These are phyloP conservation scores for Fukomys damarensis DNA, from an alignment of 2,113 vertebrate genomes.

Conservation along the genomic window DNA sequence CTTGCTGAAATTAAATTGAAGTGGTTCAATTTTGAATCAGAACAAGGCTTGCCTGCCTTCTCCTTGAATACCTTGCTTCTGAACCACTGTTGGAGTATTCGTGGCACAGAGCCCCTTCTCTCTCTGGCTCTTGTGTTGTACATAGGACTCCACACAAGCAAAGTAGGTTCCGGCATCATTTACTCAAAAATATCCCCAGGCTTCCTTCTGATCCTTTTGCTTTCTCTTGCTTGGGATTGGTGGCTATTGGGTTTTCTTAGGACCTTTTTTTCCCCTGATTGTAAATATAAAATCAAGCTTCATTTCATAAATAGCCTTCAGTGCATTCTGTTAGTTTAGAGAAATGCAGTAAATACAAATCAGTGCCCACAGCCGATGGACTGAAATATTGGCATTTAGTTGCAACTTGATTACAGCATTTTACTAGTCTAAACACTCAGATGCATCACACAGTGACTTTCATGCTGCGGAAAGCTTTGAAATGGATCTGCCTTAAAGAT, in stretches of 20 bases:
- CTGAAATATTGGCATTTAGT: slow-evolving; percentile 82
- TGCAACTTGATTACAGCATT: slow-evolving; percentile 70
- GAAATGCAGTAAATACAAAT: slow-evolving; percentile 75
- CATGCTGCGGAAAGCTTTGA: slow-evolving; percentile 73
- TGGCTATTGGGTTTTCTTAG: slow-evolving; percentile 51
- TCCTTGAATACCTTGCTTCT: slow-evolving; percentile 39
- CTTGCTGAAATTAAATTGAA: slow-evolving; percentile 36
- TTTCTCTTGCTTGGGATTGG: slow-evolving; percentile 62
- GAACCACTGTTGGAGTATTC: slow-evolving; percentile 7
- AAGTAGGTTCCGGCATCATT: slow-evolving; percentile 10
- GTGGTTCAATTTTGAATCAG: slow-evolving; percentile 37
- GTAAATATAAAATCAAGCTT: slow-evolving; percentile 76
- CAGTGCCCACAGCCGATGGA: slow-evolving; percentile 73
- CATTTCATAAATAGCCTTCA: slow-evolving; percentile 74
- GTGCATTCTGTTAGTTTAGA: slow-evolving; percentile 76
- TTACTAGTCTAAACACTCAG: slow-evolving; percentile 68
- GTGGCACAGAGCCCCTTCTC: background rate
- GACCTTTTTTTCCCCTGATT: slow-evolving; percentile 71
- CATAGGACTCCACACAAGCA: background rate
- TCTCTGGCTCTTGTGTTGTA: background rate
- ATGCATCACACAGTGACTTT: slow-evolving; percentile 75
- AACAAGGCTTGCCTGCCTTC: slow-evolving; percentile 25
- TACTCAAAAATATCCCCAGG: background rate
- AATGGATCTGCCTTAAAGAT: slow-evolving; percentile 74
- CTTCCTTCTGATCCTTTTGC: slow-evolving; percentile 1